These are phyloP conservation scores for Odobenus rosmarus DNA, from an alignment of 2,113 vertebrate genomes.

Conservation along the genomic window DNA sequence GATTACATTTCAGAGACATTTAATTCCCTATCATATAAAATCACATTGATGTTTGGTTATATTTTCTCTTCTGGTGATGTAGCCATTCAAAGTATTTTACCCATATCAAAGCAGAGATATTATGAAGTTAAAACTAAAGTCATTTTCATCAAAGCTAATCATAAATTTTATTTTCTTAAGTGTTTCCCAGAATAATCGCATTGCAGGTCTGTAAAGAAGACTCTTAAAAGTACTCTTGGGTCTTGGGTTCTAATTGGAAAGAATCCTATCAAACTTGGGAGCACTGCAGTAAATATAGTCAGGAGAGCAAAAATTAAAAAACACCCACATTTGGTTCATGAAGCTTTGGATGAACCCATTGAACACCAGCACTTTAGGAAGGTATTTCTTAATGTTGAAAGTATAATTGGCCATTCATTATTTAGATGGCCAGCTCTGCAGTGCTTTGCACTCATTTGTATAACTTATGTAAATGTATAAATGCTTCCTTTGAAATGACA, in stretches of 20 bases:
- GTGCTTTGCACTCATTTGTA: slow-evolving; percentile 48
- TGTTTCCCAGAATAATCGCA: not conserved
- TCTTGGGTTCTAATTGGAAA: slow-evolving; percentile 77
- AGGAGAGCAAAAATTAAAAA: slow-evolving; percentile 45
- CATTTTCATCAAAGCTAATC: slow-evolving; percentile 80
- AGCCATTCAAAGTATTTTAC: slow-evolving; percentile 75
- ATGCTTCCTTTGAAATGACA: slow-evolving; percentile 58
- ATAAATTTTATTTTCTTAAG: slow-evolving; percentile 75
- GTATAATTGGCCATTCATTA: slow-evolving; percentile 74
- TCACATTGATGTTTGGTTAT: slow-evolving; percentile 68
- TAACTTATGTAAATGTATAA: slow-evolving; percentile 63
- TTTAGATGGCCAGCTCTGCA: slow-evolving; percentile 39
- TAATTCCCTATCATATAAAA: slow-evolving; percentile 73
- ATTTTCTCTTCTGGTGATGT: slow-evolving; percentile 77
- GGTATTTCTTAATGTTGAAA: slow-evolving; percentile 46
- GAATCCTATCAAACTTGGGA: slow-evolving; percentile 56
- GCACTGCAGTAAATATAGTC: not conserved
- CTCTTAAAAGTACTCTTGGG: slow-evolving; percentile 61
- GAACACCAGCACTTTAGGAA: slow-evolving; percentile 64
- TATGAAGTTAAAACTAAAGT: slow-evolving; percentile 75
- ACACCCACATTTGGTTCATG: slow-evolving; percentile 49
- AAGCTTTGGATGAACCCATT: slow-evolving; percentile 53
- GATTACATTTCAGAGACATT: slow-evolving; percentile 71
- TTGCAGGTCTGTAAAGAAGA: slow-evolving; percentile 34
- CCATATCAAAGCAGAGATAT: slow-evolving; percentile 69